A percentile compares a stretch with the other conserved stretches of the same genome.
These are phyloP conservation scores for Potorous gilbertii DNA, from an alignment of 2,797 vertebrate genomes.

Conservation along the genomic window DNA sequence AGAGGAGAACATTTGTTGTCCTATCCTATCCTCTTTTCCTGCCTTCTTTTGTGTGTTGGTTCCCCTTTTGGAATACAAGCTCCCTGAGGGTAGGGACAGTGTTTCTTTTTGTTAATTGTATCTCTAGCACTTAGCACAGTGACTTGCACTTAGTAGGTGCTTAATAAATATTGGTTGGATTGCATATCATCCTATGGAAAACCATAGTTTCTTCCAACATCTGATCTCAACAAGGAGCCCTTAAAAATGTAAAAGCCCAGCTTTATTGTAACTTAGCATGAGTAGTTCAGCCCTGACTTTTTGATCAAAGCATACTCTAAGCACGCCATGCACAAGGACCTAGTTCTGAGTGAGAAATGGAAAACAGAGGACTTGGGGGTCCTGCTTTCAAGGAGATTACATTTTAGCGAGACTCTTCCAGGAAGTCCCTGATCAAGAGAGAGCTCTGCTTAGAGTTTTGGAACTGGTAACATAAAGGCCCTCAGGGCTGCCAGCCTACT, in stretches of 20 bases:
- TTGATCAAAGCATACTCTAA: neutral
- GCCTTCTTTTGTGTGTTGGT: neutral
- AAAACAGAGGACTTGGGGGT: neutral
- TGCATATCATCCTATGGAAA: conserved; percentile 44
- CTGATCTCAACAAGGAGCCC: conserved; percentile 59
- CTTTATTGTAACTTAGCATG: conserved; percentile 6
- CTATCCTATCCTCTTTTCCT: neutral
- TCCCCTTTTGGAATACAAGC: neutral
- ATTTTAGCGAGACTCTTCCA: neutral
- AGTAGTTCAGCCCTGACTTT: neutral
- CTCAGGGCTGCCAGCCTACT: neutral
- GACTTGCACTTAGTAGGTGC: neutral
- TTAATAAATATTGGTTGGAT: neutral
- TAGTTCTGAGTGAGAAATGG: neutral
- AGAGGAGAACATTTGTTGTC: neutral
- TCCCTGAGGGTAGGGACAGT: neutral
- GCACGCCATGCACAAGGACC: neutral
- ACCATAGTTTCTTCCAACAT: conserved; percentile 37
- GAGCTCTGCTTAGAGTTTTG: too few relatives aligned
- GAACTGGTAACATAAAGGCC: neutral
- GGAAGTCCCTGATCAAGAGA: neutral
- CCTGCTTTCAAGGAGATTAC: neutral
- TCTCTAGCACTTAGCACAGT: conserved; percentile 20
- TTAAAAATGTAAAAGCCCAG: conserved; percentile 52
- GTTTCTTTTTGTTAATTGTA: conserved; percentile 12